phyloP scores from a whole-genome alignment of 2,113 vertebrate species.

The Dendrocopos noguchii region DNA sequence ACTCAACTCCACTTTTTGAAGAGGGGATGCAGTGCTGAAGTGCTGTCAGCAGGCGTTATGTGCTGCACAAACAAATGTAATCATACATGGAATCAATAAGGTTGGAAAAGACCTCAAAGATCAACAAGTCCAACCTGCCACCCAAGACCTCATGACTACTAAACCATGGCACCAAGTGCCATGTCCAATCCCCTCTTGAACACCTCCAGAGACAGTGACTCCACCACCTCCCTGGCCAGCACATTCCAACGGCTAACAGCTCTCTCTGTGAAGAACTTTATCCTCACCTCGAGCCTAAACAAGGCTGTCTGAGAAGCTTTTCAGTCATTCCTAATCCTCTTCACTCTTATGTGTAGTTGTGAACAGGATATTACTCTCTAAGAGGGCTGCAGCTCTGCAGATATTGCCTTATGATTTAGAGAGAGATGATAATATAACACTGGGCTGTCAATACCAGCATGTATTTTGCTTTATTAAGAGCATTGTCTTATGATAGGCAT shows the following conservation, averaged over 20 bases:
- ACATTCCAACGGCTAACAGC: no score
- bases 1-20: not conserved
- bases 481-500: not conserved
- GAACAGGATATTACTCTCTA: not conserved
- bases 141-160: no score
- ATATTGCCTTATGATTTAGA: not conserved
- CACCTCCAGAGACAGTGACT: no score
- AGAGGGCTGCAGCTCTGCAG: not conserved
- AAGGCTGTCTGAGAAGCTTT: not conserved
- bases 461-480: not conserved
- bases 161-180: no score
- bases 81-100: not conserved
- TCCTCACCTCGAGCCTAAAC: no score
- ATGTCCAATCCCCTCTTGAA: no score
- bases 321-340: not conserved
- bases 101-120: no score
- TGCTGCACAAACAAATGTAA: not conserved
- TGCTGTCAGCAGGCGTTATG: not conserved
- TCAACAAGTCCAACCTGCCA: no score
- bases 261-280: no score
- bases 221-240: no score
- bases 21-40: not conserved
- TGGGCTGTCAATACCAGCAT: not conserved
- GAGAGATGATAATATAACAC: not conserved
- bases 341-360: not conserved